Percentiles rank a stretch among this genome's conserved stretches.
Conservation (phyloP, 2,797 vertebrate species). For the Crypturellus tataupa region DNA sequence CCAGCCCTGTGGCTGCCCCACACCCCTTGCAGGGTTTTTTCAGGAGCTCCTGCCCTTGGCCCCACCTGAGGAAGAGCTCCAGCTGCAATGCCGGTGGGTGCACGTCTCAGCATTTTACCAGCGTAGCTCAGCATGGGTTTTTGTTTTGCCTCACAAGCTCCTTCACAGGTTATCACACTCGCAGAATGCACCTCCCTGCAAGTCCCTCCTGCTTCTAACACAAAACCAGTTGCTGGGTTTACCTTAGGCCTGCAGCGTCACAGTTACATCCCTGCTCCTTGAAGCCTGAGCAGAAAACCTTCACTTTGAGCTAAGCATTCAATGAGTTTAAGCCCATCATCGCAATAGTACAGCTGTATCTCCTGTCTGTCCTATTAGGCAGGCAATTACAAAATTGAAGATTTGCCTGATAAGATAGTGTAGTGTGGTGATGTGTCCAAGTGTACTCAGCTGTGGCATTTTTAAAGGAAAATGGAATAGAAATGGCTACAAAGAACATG, state of each 20-base stretch:
- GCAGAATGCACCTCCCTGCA: not conserved
- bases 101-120: not conserved
- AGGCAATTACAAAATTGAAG: not conserved
- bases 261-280: not conserved
- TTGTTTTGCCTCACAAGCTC: not conserved
- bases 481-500: not conserved
- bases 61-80: not conserved
- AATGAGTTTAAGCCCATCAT: not conserved
- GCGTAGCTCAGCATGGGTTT: not conserved
- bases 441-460: not conserved
- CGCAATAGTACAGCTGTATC: not conserved
- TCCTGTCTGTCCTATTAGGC: not conserved
- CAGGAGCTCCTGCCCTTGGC: not conserved
- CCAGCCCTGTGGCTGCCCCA: not conserved
- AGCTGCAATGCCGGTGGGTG: not conserved
- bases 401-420: not conserved
- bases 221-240: accelerated
- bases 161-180: not conserved
- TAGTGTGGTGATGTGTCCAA: not conserved
- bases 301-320: not conserved
- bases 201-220: not conserved
- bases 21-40: not conserved
- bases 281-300: not conserved
- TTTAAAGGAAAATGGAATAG: not conserved
- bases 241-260: not conserved